A percentile compares a stretch with the other conserved stretches of the same genome.
phyloP scores from a whole-genome alignment of 1,140 invertebrate species.

The Littorina saxatilis region DNA sequence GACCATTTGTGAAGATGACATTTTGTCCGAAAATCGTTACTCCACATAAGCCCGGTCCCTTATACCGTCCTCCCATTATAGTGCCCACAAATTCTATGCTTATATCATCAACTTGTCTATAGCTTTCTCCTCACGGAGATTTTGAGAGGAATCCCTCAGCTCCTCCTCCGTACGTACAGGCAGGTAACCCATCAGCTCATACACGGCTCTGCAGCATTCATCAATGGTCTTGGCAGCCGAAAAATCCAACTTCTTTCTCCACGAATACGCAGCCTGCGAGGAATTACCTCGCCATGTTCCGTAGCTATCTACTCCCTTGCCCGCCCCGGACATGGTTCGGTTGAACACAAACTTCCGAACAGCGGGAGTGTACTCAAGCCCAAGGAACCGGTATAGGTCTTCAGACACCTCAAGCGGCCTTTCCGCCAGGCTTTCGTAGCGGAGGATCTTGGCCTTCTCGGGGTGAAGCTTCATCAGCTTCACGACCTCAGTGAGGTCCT shows the following conservation, averaged over 20 bases:
- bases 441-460: constrained; percentile 27
- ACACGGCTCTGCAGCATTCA: neutral
- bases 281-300: constrained; percentile 8
- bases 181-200: constrained; percentile 13
- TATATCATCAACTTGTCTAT: too few species aligned
- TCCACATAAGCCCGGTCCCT: too few species aligned
- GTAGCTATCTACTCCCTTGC: neutral
- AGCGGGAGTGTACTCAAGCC: constrained; percentile 13
- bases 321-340: constrained; percentile 36
- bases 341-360: constrained; percentile 34
- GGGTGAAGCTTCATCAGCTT: constrained; percentile 20
- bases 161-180: neutral
- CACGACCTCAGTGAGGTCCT: constrained; percentile 37
- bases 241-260: neutral
- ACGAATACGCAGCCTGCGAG: neutral
- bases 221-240: neutral
- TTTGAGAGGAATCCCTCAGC: neutral
- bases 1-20: too few species aligned
- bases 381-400: constrained; percentile 41
- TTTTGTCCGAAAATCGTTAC: too few species aligned
- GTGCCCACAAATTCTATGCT: too few species aligned
- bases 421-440: constrained; percentile 48
- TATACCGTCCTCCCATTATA: too few species aligned
- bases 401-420: constrained; percentile 38
- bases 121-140: neutral